phyloP scores from a whole-genome alignment of 2,888 invertebrate genomes.

The Orchesellides sinensis region DNA sequence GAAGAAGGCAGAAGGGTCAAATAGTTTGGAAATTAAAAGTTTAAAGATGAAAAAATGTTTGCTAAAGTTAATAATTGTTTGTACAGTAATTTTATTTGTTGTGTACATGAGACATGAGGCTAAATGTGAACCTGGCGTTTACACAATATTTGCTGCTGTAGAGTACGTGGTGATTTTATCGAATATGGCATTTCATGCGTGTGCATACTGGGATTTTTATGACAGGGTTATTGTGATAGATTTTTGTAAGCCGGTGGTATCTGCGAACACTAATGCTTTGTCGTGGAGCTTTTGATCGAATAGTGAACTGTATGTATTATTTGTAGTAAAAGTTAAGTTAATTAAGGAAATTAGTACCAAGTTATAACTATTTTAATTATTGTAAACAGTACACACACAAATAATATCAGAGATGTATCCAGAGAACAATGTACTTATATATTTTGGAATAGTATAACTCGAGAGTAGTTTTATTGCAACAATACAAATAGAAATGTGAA shows the following conservation, averaged over 20 bases:
- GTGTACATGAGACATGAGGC: slow-evolving; percentile 63
- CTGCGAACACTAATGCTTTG: slow-evolving; percentile 17
- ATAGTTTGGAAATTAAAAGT: slow-evolving; percentile 49
- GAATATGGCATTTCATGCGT: slow-evolving; percentile 95
- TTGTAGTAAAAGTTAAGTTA: too few relatives aligned
- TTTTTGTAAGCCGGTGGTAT: slow-evolving; percentile 53
- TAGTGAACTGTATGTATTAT: neutral
- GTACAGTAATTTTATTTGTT: slow-evolving; percentile 43
- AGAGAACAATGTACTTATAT: too few relatives aligned
- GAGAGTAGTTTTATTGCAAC: too few relatives aligned
- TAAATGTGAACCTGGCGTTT: slow-evolving; percentile 80
- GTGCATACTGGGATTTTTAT: slow-evolving; percentile 90
- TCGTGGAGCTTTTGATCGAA: slow-evolving; percentile 40
- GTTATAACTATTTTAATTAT: too few relatives aligned
- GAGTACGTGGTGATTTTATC: slow-evolving; percentile 95
- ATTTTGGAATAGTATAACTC: too few relatives aligned
- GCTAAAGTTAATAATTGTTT: slow-evolving; percentile 48
- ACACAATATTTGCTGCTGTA: slow-evolving; percentile 91
- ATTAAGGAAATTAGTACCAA: too few relatives aligned
- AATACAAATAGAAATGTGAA: too few relatives aligned
- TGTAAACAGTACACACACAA: too few relatives aligned
- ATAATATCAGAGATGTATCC: too few relatives aligned
- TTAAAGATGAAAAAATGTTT: slow-evolving; percentile 54
- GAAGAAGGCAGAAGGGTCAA: slow-evolving; percentile 21
- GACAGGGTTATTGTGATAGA: slow-evolving; percentile 76